Base-by-base conservation (phyloP, 2,113 vertebrate genomes). In the Copsychus sechellarum region DNA sequence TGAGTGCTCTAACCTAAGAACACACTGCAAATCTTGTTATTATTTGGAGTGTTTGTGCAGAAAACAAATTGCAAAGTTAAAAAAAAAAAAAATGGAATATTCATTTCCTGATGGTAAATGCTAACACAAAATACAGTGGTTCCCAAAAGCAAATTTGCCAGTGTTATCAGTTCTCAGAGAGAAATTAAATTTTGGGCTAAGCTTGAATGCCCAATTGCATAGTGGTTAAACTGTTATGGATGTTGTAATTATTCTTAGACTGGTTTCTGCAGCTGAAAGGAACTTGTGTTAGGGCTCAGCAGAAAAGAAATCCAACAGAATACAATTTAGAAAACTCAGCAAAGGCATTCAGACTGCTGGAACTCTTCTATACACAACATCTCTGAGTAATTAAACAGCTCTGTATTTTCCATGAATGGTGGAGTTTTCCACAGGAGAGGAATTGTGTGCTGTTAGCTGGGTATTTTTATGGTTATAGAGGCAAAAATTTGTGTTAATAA, bases 11-110 rank as follows among this genome's bases (percentile, higher is more conserved):
- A 85, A 95, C 72, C 66, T 58, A 76, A 50, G 74, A 79, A 82
- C 74, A 70, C 36, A 6, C 15, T 87, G 70, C 53, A 92, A 43
- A 72, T 93, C 90, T 71, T 73, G 62, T 95, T 92, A 50, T 88
- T 78, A 47, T 96, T 94, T 90, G 61, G 45, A 45, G 36, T 87
- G 66, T 61, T 95, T 28, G 4, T 88, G 85, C 93, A 94, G 95
- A 93, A 95, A 93, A 90, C 57, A 94, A 89, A 91, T 53, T 53
- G 43, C 81, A n/a, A 21, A 79, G 24, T 25, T 23, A 74, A 83
- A 43, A 78, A 48, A 62, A 29, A 51, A 80, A 70, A 78, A 76
- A 36, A 66, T 40, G 24, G 58, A 77, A 40, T 31, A 57, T 62
- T 87, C 56, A 57, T 72, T 87, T 94, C 62, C 62, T 82, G 73